Evolutionary conservation across 2,797 vertebrate genomes (phyloP).

Genomic region (Danio albolineatus): DNA sequence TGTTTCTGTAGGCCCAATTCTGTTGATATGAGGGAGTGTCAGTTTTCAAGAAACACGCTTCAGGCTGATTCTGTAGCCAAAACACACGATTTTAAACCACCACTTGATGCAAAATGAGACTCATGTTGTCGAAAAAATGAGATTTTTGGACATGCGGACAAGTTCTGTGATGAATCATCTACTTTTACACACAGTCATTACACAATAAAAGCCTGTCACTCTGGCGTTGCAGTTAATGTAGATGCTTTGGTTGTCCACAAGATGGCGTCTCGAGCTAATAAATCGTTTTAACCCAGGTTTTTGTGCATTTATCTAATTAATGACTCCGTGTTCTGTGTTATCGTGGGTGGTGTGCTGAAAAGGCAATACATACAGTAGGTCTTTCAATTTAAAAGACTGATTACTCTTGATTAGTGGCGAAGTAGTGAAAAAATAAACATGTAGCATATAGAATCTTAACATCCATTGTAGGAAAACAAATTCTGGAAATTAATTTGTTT

Average conservation of each 20-base stretch:
- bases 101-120: no score
- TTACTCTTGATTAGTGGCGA: no score
- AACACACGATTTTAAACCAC: background rate
- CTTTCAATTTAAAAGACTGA: no score
- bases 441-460: no score
- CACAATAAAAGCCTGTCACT: background rate
- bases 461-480: no score
- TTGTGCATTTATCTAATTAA: no score
- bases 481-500: no score
- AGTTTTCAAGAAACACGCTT: background rate
- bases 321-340: no score
- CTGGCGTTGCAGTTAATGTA: background rate
- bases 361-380: no score
- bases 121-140: background rate
- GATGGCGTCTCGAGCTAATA: background rate
- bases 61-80: background rate
- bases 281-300: background rate
- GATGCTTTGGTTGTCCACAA: background rate
- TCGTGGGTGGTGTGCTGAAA: no score
- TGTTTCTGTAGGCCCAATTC: conserved; percentile 14
- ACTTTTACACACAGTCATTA: background rate
- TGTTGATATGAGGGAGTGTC: background rate
- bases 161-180: background rate
- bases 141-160: background rate
- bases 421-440: no score